Base-by-base conservation (phyloP, 2,113 vertebrate species). In the Callipepla californica region DNA sequence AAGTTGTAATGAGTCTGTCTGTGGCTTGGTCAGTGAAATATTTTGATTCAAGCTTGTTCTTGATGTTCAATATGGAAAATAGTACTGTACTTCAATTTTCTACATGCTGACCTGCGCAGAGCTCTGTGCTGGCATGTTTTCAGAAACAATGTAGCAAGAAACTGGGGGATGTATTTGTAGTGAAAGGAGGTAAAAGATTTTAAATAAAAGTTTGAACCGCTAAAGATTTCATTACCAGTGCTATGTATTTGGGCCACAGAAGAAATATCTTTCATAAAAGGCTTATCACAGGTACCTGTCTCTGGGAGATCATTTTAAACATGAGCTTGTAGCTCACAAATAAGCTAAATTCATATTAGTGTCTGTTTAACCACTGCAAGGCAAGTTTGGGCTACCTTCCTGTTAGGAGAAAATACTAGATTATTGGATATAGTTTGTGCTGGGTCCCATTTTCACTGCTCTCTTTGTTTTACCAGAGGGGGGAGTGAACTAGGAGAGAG, bases 181-280 rank as follows among this genome's bases (percentile, higher is more conserved):
- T 42, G 30, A 82, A 78, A 74, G n/a, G 45, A 74, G 72, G 9
- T 44, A 16, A 63, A 65, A 45, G 17, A 23, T 55, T 81, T 67
- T 30, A 66, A 76, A 48, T 70, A 76, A 47, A 47, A 26, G n/a
- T 22, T 21, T 69, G 30, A 65, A 51, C 11, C n/a, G 18, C n/a
- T 63, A 45, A 30, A 38, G 47, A 48, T 76, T 30, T 91, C 10
- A 13, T 42, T 11, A 47, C 36, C 13, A n/a, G 40, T 0, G 0
- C 47, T 48, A 48, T 7, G 11, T 4, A 16, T 74, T 84, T 75
- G 21, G n/a, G n/a, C n/a, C 38, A 30, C 17, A 40, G 44, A 68
- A 76, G 68, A 42, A 32, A 19, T 23, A 11, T 5, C 18, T 53
- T 77, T 77, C 38, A 26, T 16, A 9, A 73, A 81, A 11, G 18